Conservation (phyloP, 1,140 invertebrate genomes). For the Hylyphantes graminicola region DNA sequence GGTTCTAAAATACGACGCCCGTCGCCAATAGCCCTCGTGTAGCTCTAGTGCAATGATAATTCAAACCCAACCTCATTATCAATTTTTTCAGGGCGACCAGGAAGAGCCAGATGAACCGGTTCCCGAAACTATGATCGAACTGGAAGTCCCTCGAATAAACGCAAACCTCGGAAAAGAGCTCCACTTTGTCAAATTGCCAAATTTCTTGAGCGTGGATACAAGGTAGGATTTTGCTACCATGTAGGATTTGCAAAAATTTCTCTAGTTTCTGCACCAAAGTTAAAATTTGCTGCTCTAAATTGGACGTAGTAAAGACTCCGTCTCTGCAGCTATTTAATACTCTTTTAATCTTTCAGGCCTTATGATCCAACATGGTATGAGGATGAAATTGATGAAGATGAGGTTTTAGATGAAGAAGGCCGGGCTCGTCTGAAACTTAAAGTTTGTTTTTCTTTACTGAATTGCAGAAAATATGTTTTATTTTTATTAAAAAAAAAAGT, state of each 20-base stretch:
- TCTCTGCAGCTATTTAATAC: slow-evolving; percentile 65
- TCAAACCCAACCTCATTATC: slow-evolving; percentile 3
- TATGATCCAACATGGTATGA: slow-evolving; percentile 96
- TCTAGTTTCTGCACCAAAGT: background rate
- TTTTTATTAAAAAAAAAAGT: no score
- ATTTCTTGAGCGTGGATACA: slow-evolving; percentile 79
- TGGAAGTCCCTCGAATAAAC: slow-evolving; percentile 94
- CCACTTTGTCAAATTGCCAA: slow-evolving; percentile 94
- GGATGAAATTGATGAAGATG: slow-evolving; percentile 99
- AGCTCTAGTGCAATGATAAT: no score
- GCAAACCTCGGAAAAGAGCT: slow-evolving; percentile 91
- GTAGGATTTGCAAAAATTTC: background rate
- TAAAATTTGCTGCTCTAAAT: no score
- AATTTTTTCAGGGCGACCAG: slow-evolving; percentile 62
- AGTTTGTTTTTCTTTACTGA: slow-evolving; percentile 31
- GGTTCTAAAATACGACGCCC: no score
- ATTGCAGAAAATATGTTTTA: background rate
- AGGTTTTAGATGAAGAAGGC: slow-evolving; percentile 97
- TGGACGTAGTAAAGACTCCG: no score
- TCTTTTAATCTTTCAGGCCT: slow-evolving; percentile 80
- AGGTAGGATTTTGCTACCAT: slow-evolving; percentile 64
- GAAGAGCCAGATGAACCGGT: slow-evolving; percentile 70
- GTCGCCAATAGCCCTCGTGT: no score
- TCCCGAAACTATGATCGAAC: slow-evolving; percentile 94
- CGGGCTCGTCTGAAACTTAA: slow-evolving; percentile 75